Evolutionary conservation across 2,113 vertebrate genomes (phyloP), one percentile per base, ranked within the genome.

Genomic region (Propithecus coquereli): DNA sequence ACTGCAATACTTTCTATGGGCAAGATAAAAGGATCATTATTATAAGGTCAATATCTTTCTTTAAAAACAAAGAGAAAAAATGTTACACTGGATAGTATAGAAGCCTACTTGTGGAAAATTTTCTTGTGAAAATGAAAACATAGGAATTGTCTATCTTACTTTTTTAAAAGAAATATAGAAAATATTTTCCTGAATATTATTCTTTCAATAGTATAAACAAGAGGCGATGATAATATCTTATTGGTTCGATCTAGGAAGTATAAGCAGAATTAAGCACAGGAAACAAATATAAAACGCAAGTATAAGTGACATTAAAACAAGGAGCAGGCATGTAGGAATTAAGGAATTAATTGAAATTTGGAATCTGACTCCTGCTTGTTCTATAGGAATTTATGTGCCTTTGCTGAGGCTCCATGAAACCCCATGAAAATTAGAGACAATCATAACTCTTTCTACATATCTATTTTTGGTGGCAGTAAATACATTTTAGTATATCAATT

Each of bases 41-140:
- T 95, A n/a, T 63, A 91, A 94, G 25, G 23, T 90, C 32, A 90
- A 30, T 40, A 79, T 84, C 3, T 66, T 93, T 43, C 52, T 34
- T 54, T 40, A 70, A 37, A 25, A 80, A 65, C 30, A 54, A 63
- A n/a, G 4, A n/a, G 5, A 52, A 47, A 52, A 92, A 92, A 93
- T n/a, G 0, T 82, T 71, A 83, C 4, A 76, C 3, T 65, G 3
- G 25, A 47, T 0, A 57, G 34, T 57, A 52, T 4, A 80, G 4
- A 79, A 8, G 1, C 0, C 37, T 61, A 32, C 1, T n/a, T 81
- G 23, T 76, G 76, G 18, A 71, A 86, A 13, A 27, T 16, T 59
- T 63, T 77, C 20, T 45, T 79, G 32, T 1, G 0, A 65, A 90
- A 91, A 87, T 89, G 8, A 54, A 34, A 89, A 87, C 2, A 23